These are phyloP conservation scores for Eucera pruinosa DNA, from an alignment of 2,888 invertebrate genomes.

Conservation along the genomic window DNA sequence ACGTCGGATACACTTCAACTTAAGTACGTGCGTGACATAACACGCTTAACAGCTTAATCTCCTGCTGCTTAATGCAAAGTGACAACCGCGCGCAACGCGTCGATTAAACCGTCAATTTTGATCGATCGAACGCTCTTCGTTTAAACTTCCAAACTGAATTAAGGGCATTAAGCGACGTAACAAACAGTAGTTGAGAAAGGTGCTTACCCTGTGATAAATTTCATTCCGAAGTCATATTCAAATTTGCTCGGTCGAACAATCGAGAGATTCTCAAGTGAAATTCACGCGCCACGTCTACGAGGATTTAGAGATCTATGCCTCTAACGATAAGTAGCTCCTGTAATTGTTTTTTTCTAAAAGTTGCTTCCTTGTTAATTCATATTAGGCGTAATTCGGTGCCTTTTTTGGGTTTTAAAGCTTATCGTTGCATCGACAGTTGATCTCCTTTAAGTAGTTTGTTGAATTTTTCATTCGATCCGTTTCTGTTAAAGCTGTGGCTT, in stretches of 20 bases:
- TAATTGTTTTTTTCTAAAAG: no score
- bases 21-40: conserved; percentile 35
- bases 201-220: conserved; percentile 4
- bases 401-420: no score
- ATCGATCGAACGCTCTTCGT: conserved; percentile 48
- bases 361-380: no score
- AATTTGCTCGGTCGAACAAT: neutral
- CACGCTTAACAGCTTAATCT: conserved; percentile 49
- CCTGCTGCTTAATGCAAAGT: conserved; percentile 41
- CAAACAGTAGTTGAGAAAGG: conserved; percentile 15
- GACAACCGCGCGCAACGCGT: conserved; percentile 28
- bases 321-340: no score
- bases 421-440: no score
- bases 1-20: neutral
- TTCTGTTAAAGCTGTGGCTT: no score
- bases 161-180: conserved; percentile 13
- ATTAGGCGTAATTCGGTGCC: no score
- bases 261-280: no score
- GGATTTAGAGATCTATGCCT: no score
- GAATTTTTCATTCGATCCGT: no score
- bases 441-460: no score
- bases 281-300: no score
- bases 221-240: neutral
- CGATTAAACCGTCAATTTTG: conserved; percentile 54
- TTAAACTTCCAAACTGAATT: conserved; percentile 56